Percentiles rank a stretch among this genome's conserved stretches.
These are phyloP conservation scores for Drosophila kepulauana DNA, from an alignment of 1,140 invertebrate species.

Conservation along the genomic window DNA sequence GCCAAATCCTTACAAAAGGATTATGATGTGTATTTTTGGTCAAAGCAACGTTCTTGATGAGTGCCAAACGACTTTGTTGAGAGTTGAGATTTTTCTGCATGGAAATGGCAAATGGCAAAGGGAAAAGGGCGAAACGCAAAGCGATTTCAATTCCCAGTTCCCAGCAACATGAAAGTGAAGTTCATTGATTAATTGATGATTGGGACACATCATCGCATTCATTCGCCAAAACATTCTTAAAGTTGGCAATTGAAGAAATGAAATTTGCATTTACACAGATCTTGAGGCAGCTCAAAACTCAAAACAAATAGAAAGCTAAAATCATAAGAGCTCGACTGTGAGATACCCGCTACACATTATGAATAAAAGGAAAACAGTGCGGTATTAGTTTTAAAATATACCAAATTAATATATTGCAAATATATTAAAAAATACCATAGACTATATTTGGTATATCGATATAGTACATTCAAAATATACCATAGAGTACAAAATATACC, in stretches of 20 bases:
- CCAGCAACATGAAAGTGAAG: constrained; percentile 12
- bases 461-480: too few species aligned
- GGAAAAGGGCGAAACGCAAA: not conserved
- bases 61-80: constrained; percentile 64
- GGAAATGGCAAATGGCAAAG: constrained; percentile 5
- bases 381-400: too few species aligned
- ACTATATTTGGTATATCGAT: too few species aligned
- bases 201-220: not conserved
- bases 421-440: too few species aligned
- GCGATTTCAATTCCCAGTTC: not conserved
- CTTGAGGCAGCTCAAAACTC: not conserved
- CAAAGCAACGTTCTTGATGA: constrained; percentile 47
- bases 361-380: too few species aligned
- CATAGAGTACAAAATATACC: too few species aligned
- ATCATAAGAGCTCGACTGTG: too few species aligned
- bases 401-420: too few species aligned
- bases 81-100: constrained; percentile 37
- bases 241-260: not conserved
- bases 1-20: constrained; percentile 80
- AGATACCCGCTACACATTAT: too few species aligned
- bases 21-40: constrained; percentile 83
- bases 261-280: not conserved
- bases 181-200: constrained; percentile 48
- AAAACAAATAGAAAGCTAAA: too few species aligned
- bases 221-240: not conserved